A percentile compares a stretch with the other conserved stretches of the same genome.
Conservation (phyloP, 2,113 vertebrate genomes). For the Neogobius melanostomus region DNA sequence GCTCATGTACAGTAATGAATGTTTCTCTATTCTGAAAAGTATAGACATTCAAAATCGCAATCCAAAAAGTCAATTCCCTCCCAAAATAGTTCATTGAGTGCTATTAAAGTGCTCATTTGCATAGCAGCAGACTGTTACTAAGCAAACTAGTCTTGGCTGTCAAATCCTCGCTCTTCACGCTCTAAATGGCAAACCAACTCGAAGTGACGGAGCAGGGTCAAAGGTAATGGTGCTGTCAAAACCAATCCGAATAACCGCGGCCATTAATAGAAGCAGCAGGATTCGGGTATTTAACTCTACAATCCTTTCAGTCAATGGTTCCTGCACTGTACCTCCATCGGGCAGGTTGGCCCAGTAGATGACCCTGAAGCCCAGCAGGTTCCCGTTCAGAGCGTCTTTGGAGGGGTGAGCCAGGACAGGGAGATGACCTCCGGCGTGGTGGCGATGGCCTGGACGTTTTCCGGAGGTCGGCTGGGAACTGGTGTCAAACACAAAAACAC, state of each 20-base stretch:
- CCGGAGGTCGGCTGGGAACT: constrained; percentile 97
- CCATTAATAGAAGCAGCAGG: neutral
- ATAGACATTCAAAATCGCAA: neutral
- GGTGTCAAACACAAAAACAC: constrained; percentile 27
- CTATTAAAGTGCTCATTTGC: neutral
- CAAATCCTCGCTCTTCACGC: constrained; percentile 34
- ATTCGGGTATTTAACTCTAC: neutral
- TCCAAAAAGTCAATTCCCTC: neutral
- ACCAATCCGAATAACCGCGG: constrained; percentile 52
- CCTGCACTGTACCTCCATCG: constrained; percentile 85
- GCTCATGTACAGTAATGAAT: too few species aligned
- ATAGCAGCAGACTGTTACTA: constrained; percentile 47
- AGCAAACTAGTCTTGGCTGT: constrained; percentile 62
- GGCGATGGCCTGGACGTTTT: constrained; percentile 91
- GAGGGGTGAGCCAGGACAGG: constrained; percentile 90
- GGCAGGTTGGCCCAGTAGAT: constrained; percentile 99
- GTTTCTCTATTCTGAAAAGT: too few species aligned
- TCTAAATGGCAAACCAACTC: constrained; percentile 37
- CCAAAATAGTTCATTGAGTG: neutral
- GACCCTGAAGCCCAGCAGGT: constrained; percentile 94
- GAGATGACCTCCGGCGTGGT: constrained; percentile 94
- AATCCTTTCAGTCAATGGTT: neutral
- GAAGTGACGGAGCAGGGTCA: constrained; percentile 72
- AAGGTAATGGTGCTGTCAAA: constrained; percentile 72
- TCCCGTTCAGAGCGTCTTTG: constrained; percentile 96